Base-by-base conservation (phyloP, 2,113 vertebrate species). In the Poecile atricapillus region DNA sequence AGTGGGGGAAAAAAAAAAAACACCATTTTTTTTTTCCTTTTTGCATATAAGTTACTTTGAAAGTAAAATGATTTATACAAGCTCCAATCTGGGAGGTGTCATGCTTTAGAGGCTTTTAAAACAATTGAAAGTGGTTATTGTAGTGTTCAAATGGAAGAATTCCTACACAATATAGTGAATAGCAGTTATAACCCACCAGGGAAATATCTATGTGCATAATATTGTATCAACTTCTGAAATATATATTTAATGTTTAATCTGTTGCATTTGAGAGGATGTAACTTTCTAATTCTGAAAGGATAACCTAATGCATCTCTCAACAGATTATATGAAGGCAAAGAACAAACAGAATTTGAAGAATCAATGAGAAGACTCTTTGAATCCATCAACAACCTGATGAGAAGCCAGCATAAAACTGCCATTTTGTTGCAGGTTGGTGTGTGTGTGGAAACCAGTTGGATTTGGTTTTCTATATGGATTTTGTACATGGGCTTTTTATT, bases 321-420 rank as follows among this genome's bases (percentile, higher is more conserved):
- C 65, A 99, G 99, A 95, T 95, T 99, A 16, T 99, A 99, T 46
- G 99, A 99, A 97, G 99, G 99, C 86, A 99, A 99, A 95, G 99
- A 99, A 95, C 99, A 99, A 97, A 97, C 93, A 6, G 99, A 99
- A 95, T 99, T 99, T 97, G 99, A 99, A 96, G 98, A 99, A 91
- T 99, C 99, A 13, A 98, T 99, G 98, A 98, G 98, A 89, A 98
- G 97, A 47, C 98, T 99, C 87, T 99, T 99, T 97, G 99, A 99
- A 97, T 99, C 99, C 89, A 99, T 99, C 97, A 99, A 99, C 98
- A 99, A 98, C 75, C 96, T 99, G 97, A 99, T 99, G 99, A 99
- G 97, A 97, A 99, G 98, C 56, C 98, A 99, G 71, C 96, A 98
- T 95, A 98, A 98, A 95, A 99, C 98, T 93, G 98, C 98, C 39